These are phyloP conservation scores for Acropternis orthonyx DNA, from an alignment of 2,797 vertebrate genomes.

Conservation along the genomic window DNA sequence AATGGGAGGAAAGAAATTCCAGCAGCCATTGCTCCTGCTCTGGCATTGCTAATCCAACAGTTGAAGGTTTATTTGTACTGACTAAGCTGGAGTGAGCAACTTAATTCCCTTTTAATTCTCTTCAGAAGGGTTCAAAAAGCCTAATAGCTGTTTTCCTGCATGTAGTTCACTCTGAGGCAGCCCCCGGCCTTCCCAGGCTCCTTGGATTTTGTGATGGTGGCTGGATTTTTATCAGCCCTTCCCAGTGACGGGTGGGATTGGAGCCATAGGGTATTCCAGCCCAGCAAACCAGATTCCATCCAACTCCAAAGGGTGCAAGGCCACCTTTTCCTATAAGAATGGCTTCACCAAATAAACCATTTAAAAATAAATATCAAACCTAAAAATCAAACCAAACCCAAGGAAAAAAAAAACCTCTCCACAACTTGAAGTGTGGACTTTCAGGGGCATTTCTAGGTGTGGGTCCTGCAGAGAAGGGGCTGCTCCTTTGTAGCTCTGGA, in stretches of 20 bases:
- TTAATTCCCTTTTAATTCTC: conserved; percentile 49
- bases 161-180: background rate
- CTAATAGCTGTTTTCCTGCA: background rate
- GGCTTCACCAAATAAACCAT: background rate
- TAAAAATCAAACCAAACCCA: background rate
- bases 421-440: background rate
- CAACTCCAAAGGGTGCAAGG: background rate
- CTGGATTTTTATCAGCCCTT: background rate
- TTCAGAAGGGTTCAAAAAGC: background rate
- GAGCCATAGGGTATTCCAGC: background rate
- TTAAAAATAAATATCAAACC: background rate
- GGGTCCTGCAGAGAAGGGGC: background rate
- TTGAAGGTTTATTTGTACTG: conserved; percentile 55
- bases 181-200: background rate
- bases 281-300: background rate
- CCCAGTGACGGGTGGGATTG: fast-evolving
- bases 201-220: fast-evolving
- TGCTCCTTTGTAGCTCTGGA: background rate
- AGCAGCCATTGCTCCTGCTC: background rate
- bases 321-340: background rate
- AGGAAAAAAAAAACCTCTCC: background rate
- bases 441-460: background rate
- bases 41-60: conserved; percentile 31
- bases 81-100: conserved; percentile 27
- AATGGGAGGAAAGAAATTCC: background rate